Base-by-base conservation (phyloP, 1,140 invertebrate species). In the Notospermus geniculatus region DNA sequence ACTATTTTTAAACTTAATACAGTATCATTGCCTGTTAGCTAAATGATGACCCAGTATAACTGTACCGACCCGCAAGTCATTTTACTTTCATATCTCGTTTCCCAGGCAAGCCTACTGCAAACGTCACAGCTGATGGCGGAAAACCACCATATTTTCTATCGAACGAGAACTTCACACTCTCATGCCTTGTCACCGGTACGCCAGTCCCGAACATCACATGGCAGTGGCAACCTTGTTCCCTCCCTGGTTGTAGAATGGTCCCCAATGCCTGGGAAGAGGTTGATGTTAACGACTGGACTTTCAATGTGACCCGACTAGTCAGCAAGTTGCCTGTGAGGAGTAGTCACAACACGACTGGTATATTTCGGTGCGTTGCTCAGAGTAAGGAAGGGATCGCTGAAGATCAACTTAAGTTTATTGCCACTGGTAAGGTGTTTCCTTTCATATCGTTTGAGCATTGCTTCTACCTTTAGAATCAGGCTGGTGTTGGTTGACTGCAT, bases 181-280 rank as follows among this genome's bases (percentile, higher is more conserved):
- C 9, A 15, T 62, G 60, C 29, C 7, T 19, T n/a, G 27, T 45
- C n/a, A 32, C 30, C 17, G 60, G 60, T 29, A 27, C 11, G 0
- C 60, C 60, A 9, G 2, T 28, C 0, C 60, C 60, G 15, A 17
- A 29, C 32, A 0, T 62, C 15, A 22, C 13, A 54, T 62, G 60
- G 60, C 13, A 43, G 17, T 62, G 54, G 60, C 60, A 62, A 43
- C 54, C 30, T 27, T 62, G 60, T 45, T 17, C 25, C 15, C 2
- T 11, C 2, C 32, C 41, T 13, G 41, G 60, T 5, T 62, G 60
- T 58, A n/a, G 29, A 2, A n/a, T 43, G 2, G 23, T 45, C 22
- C 17, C 4, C 5, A 17, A 39, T 25, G 27, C 19, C 19, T 62
- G 60, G 60, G 32, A 45, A 11, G n/a, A 28, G 30, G 55, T 58